phyloP scores from a whole-genome alignment of 2,797 vertebrate species.

The Limosa lapponica region DNA sequence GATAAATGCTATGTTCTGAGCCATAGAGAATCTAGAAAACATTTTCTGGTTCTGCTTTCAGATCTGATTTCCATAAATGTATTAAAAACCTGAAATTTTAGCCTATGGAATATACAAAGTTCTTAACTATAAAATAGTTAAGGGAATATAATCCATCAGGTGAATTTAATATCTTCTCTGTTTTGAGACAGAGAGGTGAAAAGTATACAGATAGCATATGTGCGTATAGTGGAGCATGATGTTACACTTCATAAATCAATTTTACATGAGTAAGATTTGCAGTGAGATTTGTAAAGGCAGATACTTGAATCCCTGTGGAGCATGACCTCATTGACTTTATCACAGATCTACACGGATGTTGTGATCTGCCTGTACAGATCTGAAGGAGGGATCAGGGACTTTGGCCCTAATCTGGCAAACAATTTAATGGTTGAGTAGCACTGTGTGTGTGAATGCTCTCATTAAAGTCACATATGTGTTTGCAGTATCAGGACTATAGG shows the following conservation, averaged over 20 bases:
- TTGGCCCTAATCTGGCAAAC: neutral
- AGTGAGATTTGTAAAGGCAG: neutral
- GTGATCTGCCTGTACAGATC: neutral
- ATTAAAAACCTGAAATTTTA: neutral
- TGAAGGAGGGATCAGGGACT: neutral
- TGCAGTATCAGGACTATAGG: neutral
- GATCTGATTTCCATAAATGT: rapidly evolving
- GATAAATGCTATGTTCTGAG: neutral
- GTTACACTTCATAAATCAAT: neutral
- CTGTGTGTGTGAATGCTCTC: neutral
- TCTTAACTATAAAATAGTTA: neutral
- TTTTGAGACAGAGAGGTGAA: neutral
- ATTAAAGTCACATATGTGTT: neutral
- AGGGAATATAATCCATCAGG: neutral
- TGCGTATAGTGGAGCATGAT: neutral
- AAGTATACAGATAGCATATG: neutral
- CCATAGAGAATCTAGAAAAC: neutral
- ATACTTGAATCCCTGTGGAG: neutral
- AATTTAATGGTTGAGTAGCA: neutral
- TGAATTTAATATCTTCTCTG: neutral
- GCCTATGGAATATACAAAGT: neutral
- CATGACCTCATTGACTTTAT: neutral
- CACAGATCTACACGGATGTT: neutral
- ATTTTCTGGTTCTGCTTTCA: neutral
- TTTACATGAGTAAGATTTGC: neutral